These are phyloP conservation scores for Perca schrenkii DNA, from an alignment of 2,113 vertebrate species.

Conservation along the genomic window DNA sequence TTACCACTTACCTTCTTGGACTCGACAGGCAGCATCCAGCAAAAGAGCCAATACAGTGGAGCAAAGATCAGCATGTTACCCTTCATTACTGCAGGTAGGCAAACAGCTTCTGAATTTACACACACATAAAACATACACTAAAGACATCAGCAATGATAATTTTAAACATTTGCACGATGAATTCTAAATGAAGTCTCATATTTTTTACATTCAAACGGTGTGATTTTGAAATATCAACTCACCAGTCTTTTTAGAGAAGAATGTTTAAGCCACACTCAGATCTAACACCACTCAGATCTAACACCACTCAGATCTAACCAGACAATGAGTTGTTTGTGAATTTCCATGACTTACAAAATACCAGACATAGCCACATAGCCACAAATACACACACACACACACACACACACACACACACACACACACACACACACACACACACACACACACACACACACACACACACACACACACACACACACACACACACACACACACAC, in stretches of 20 bases:
- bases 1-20: constrained; percentile 5
- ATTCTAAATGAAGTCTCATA: not conserved
- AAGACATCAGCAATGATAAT: not conserved
- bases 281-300: not conserved
- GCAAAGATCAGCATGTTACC: not conserved
- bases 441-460: not conserved
- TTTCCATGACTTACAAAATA: not conserved
- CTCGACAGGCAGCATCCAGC: not conserved
- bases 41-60: not conserved
- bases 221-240: not conserved
- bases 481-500: not conserved
- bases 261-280: not conserved
- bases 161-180: not conserved
- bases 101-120: not conserved
- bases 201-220: not conserved
- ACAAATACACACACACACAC: not conserved
- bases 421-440: not conserved
- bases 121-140: not conserved
- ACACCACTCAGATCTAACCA: not conserved
- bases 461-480: no score
- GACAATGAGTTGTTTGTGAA: not conserved
- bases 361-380: not conserved
- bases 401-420: not conserved
- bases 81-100: constrained; percentile 11
- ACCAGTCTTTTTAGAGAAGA: not conserved